Conservation (phyloP, 2,113 vertebrate species). For the Elephas maximus region DNA sequence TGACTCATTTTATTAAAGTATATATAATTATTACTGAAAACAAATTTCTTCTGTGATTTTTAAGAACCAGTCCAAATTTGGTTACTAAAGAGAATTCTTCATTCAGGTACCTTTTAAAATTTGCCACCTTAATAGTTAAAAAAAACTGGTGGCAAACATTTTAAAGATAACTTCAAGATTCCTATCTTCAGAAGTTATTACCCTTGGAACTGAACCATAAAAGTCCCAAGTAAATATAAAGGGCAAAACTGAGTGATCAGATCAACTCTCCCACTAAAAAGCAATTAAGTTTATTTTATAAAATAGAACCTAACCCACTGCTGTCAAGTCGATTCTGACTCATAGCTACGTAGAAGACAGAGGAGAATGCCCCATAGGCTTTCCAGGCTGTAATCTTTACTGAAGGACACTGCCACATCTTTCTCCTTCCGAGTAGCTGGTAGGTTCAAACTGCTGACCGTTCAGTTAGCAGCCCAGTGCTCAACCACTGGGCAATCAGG, state of each 20-base stretch:
- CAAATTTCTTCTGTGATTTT: slow-evolving; percentile 64
- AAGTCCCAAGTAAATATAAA: slow-evolving; percentile 10
- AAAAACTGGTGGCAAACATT: slow-evolving; percentile 33
- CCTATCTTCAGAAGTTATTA: slow-evolving; percentile 9
- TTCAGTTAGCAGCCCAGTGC: neutral
- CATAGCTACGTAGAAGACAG: neutral
- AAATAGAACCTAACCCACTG: neutral
- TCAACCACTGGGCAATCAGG: neutral
- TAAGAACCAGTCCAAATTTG: slow-evolving; percentile 18
- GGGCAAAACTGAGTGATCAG: neutral
- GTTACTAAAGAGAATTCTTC: slow-evolving; percentile 41
- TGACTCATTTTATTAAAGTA: slow-evolving; percentile 20
- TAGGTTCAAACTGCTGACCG: neutral
- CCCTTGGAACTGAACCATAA: neutral
- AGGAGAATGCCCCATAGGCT: neutral
- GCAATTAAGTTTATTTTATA: slow-evolving; percentile 47
- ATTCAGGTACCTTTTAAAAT: slow-evolving; percentile 26
- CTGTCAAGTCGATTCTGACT: neutral
- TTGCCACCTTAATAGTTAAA: neutral
- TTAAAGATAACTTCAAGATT: slow-evolving; percentile 64
- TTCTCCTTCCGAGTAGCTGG: neutral
- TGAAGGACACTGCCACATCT: neutral
- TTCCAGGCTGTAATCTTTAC: neutral
- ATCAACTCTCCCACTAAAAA: slow-evolving; percentile 51
- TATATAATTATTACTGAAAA: slow-evolving; percentile 45